Evolutionary conservation across 1,140 invertebrate genomes (phyloP).

Genomic region (Dryas iulia): DNA sequence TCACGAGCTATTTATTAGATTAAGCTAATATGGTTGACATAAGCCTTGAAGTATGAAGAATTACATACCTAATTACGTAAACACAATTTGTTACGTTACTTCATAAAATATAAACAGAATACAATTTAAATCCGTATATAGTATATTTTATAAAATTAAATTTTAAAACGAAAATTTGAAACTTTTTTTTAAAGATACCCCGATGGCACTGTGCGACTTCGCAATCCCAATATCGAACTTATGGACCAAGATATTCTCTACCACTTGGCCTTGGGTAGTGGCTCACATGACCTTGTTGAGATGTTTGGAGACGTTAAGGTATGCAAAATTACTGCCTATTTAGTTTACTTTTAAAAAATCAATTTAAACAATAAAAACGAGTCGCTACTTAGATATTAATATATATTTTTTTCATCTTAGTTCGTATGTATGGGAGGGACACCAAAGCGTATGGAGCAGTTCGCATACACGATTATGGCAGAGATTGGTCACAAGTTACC

Average conservation of each 20-base stretch:
- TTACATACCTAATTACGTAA: no score
- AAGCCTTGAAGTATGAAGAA: neutral
- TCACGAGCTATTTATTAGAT: neutral
- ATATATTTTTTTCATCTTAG: constrained; percentile 80
- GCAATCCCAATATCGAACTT: constrained; percentile 93
- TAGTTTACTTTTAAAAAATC: no score
- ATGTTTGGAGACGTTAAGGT: constrained; percentile 99
- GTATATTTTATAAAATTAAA: neutral
- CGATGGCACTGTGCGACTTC: constrained; percentile 90
- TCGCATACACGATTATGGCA: constrained; percentile 94
- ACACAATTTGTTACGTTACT: no score
- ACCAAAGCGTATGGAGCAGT: constrained; percentile 95
- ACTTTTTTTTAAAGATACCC: constrained; percentile 82
- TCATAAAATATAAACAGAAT: neutral
- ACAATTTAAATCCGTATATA: neutral
- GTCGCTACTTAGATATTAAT: no score
- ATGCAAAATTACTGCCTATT: neutral
- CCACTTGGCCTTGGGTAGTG: constrained; percentile 94
- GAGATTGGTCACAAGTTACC: constrained; percentile 95
- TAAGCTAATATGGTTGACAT: neutral
- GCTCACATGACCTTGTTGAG: constrained; percentile 94
- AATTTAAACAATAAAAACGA: no score
- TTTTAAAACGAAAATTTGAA: neutral
- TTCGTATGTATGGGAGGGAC: constrained; percentile 99
- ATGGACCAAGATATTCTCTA: constrained; percentile 97